phyloP scores from a whole-genome alignment of 1,140 invertebrate genomes.

The Planococcus citri region DNA sequence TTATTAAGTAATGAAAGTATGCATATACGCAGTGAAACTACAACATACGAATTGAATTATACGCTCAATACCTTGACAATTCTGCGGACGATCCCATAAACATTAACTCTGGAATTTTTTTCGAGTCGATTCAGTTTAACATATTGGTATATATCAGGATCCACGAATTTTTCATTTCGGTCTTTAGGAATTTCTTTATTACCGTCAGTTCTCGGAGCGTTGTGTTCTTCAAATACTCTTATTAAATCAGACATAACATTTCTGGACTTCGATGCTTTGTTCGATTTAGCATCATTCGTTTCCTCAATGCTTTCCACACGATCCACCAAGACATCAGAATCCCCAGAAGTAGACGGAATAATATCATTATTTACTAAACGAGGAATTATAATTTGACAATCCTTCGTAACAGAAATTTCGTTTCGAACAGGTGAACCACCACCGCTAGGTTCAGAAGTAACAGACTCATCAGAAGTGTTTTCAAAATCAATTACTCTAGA shows the following conservation, averaged over 20 bases:
- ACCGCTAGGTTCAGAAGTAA: too few relatives aligned
- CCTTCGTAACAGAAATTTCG: too few relatives aligned
- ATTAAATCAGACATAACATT: background rate
- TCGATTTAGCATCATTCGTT: too few relatives aligned
- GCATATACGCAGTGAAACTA: background rate
- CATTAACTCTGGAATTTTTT: background rate
- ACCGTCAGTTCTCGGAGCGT: background rate
- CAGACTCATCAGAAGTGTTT: too few relatives aligned
- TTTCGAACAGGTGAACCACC: too few relatives aligned
- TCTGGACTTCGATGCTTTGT: too few relatives aligned
- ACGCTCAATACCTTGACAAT: background rate
- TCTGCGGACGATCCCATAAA: background rate
- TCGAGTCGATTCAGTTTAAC: background rate
- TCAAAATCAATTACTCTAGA: too few relatives aligned
- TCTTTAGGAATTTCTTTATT: background rate
- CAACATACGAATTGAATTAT: background rate
- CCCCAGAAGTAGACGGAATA: too few relatives aligned
- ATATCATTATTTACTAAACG: too few relatives aligned
- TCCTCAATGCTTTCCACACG: too few relatives aligned
- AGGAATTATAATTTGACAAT: too few relatives aligned
- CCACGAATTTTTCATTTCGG: background rate
- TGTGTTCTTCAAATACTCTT: background rate
- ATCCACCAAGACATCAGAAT: too few relatives aligned
- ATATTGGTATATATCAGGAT: background rate
- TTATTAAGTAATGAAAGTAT: background rate